Evolutionary conservation across 2,888 invertebrate genomes (phyloP), one percentile per base, ranked within the genome.

Genomic region (Nesidiocoris tenuis): DNA sequence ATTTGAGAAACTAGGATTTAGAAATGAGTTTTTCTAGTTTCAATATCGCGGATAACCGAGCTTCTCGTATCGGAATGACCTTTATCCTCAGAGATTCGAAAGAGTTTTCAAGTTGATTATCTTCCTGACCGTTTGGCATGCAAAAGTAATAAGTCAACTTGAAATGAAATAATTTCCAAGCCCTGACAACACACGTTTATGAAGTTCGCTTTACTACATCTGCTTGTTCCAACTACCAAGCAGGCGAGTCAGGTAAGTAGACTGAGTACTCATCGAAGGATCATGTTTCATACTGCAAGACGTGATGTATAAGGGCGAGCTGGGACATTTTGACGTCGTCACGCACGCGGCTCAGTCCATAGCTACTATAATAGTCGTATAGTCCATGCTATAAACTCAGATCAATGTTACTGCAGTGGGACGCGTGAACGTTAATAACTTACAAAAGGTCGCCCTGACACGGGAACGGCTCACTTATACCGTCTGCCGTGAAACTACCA

Each of bases 241-340:
- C 12, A 39, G 39, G 12, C 12, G 5, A 39, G 39, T 3, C 39
- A 39, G 39, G 3, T 39, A 39, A 12, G 5, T 12, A 7, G 39
- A 7, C 39, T 39, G 12, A 12, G 39, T 39, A 39, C 39, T 39
- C 39, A 39, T 39, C 39, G 39, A 12, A 12, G 39, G 39, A 39
- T 39, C 67, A 67, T 67, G 59, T 59, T 70, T 70, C 25, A 59
- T 21, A 25, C 22, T 22, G 17, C 23, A 25, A 59, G 59, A 59
- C 39, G 39, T 70, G 70, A 70, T 59, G 70, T 70, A 70, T 70
- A 59, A 59, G 18, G 59, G 59, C 59, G 55, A 63, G 54, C 3
- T 3, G 67, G 56, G 70, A 59, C 70, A 70, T 70, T 39, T 70
- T 24, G 67, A 67, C 57, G 70, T 70, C 70, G 70, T 70, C 70